These are phyloP conservation scores for Trididemnum nubilum DNA, from an alignment of 23 tunicate genomes.

Conservation along the genomic window DNA sequence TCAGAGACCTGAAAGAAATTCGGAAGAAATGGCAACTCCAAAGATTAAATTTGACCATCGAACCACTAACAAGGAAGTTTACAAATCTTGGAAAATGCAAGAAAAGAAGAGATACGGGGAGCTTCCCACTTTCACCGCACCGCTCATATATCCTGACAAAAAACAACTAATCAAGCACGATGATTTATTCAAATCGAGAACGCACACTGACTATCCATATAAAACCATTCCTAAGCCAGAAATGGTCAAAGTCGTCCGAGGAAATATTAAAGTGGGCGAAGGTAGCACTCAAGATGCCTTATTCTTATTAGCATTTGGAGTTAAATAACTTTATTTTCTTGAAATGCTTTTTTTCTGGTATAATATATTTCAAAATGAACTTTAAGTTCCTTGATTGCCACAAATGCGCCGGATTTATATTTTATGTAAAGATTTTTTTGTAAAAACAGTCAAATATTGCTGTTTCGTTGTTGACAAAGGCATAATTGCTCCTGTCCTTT, in stretches of 20 bases:
- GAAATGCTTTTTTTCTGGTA: too few species aligned
- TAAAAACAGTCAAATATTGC: too few species aligned
- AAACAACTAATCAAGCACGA: slow-evolving; percentile 7
- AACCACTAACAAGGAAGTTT: slow-evolving; percentile 75
- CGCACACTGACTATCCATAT: slow-evolving; percentile 80
- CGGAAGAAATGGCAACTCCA: not conserved
- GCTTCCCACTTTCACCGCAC: slow-evolving; percentile 68
- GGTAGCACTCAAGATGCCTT: too few species aligned
- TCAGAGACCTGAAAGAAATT: slow-evolving; percentile 47
- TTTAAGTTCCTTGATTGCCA: not conserved
- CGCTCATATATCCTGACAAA: slow-evolving; percentile 71
- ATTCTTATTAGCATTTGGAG: too few species aligned
- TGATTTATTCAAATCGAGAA: slow-evolving; percentile 61
- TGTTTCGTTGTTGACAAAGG: too few species aligned
- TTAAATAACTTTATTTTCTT: too few species aligned
- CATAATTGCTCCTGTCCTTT: too few species aligned
- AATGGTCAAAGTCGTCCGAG: slow-evolving; percentile 64
- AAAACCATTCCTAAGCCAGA: slow-evolving; percentile 67
- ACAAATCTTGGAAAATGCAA: slow-evolving; percentile 61
- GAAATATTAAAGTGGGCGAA: slow-evolving; percentile 94
- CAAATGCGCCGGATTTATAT: too few species aligned
- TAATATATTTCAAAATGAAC: too few species aligned
- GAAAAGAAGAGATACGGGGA: slow-evolving; percentile 69
- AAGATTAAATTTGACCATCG: slow-evolving; percentile 63
- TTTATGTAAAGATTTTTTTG: too few species aligned